These are phyloP conservation scores for Prinia subflava DNA, from an alignment of 2,113 vertebrate genomes.

Conservation along the genomic window DNA sequence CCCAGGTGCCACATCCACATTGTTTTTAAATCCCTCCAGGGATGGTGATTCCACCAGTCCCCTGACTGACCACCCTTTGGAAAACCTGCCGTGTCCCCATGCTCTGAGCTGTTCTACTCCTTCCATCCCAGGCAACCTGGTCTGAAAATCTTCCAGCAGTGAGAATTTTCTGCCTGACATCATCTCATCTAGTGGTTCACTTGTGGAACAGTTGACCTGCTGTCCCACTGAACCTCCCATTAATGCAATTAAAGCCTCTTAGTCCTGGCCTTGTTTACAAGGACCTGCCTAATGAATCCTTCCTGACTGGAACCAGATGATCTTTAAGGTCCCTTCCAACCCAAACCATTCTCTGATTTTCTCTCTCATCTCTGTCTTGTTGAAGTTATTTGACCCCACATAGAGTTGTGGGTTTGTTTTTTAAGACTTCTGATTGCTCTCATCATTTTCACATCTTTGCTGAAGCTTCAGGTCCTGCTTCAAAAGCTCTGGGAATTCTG, in stretches of 20 bases:
- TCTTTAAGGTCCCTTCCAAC: neutral
- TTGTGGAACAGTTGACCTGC: neutral
- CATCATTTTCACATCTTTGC: neutral
- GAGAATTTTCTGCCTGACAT: neutral
- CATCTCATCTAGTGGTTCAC: neutral
- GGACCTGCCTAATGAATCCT: neutral
- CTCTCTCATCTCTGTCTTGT: neutral
- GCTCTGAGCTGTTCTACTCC: neutral
- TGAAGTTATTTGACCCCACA: neutral
- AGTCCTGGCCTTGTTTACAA: neutral
- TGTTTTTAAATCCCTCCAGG: neutral
- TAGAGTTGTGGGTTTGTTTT: neutral
- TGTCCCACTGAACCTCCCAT: neutral
- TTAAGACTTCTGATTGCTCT: neutral
- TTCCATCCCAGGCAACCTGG: accelerated
- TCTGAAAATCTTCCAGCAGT: neutral
- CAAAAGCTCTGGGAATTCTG: neutral
- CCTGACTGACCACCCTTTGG: neutral
- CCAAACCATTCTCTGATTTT: neutral
- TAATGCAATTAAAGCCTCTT: neutral
- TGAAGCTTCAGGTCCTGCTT: neutral
- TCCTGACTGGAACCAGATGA: neutral
- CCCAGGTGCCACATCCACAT: neutral
- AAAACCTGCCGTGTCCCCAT: neutral
- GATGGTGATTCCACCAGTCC: neutral